A percentile compares a stretch with the other conserved stretches of the same genome.
phyloP scores from a whole-genome alignment of 2,113 vertebrate genomes.

The Microcebus tavaratra region DNA sequence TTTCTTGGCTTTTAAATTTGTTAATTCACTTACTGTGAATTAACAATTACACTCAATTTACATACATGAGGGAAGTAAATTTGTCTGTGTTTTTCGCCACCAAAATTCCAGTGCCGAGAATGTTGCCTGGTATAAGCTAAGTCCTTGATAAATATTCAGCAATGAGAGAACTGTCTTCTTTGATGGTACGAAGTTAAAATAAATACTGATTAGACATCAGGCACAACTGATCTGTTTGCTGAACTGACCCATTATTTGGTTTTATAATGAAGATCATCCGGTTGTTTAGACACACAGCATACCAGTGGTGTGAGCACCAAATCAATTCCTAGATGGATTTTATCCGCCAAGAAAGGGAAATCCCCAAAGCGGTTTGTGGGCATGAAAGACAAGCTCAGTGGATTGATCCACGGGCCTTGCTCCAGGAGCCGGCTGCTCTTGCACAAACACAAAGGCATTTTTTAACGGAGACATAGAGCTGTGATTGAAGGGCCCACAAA shows the following conservation, averaged over 20 bases:
- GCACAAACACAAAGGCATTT: not conserved
- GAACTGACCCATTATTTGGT: not conserved
- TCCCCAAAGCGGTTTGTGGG: not conserved
- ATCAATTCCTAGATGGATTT: not conserved
- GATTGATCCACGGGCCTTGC: not conserved
- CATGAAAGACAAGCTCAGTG: not conserved
- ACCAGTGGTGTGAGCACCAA: not conserved
- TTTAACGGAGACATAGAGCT: not conserved
- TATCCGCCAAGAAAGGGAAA: not conserved
- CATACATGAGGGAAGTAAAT: not conserved
- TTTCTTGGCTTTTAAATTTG: not conserved
- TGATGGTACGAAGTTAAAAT: not conserved
- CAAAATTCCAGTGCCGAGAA: not conserved
- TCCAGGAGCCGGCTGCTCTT: not conserved
- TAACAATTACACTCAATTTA: not conserved
- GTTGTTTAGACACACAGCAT: not conserved
- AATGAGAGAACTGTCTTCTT: not conserved
- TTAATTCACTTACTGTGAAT: not conserved
- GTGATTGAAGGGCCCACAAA: not conserved
- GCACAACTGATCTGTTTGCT: not conserved
- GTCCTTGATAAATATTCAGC: not conserved
- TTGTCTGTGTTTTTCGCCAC: not conserved
- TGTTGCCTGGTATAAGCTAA: not conserved
- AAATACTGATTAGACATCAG: not conserved
- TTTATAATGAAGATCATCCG: not conserved